A percentile compares a stretch with the other conserved stretches of the same genome.
phyloP scores from a whole-genome alignment of 2,888 invertebrate species.

The Ophion costatus region DNA sequence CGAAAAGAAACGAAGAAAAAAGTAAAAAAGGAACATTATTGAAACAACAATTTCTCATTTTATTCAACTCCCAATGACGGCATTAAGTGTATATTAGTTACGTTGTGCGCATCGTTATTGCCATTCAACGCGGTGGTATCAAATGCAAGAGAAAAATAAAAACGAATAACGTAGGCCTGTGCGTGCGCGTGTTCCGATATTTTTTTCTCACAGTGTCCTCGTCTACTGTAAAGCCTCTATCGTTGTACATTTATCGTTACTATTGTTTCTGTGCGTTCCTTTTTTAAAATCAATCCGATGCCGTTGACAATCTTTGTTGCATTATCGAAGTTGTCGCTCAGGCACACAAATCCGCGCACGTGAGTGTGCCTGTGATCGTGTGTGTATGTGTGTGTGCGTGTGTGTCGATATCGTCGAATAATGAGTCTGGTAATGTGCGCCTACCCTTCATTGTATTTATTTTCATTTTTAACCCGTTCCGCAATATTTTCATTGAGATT shows the following conservation, averaged over 20 bases:
- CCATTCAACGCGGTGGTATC: conserved; percentile 44
- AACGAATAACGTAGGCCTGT: conserved; percentile 18
- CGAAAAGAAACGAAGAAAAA: conserved; percentile 18
- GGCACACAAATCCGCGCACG: neutral
- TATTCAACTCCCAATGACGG: conserved; percentile 41
- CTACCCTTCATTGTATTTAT: conserved; percentile 32
- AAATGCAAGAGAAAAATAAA: conserved; percentile 12
- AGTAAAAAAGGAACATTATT: neutral
- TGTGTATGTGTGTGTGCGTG: too few relatives aligned
- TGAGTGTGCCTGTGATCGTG: too few relatives aligned
- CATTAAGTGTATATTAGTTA: conserved; percentile 51
- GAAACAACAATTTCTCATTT: conserved; percentile 39
- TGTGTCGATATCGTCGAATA: too few relatives aligned
- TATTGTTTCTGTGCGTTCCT: conserved; percentile 25
- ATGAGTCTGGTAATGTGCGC: too few relatives aligned
- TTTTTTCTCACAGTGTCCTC: conserved; percentile 58
- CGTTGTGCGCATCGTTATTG: conserved; percentile 61
- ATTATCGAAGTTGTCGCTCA: conserved; percentile 3
- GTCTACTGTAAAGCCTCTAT: conserved; percentile 31
- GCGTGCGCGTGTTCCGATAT: conserved; percentile 41
- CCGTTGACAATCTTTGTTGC: conserved; percentile 26
- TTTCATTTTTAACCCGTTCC: conserved; percentile 36
- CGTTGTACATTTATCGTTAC: conserved; percentile 19
- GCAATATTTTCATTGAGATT: conserved; percentile 56
- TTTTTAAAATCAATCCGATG: conserved; percentile 21